Conservation (phyloP, 2,888 invertebrate genomes). For the Mesochorus sp. region DNA sequence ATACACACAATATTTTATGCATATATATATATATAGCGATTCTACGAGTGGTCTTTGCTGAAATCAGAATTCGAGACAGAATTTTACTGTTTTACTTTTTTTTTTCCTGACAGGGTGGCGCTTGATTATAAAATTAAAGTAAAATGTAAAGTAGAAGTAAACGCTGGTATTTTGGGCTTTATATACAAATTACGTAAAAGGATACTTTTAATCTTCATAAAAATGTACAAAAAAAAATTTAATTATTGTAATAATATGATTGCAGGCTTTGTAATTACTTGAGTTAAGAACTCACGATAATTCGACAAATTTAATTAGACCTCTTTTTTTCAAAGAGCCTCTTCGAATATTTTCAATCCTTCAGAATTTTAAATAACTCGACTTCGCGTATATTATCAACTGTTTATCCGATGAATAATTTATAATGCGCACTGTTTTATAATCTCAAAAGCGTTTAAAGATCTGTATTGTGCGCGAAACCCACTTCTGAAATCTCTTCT, state of each 20-base stretch:
- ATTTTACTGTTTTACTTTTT: not conserved
- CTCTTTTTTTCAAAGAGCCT: too few relatives aligned
- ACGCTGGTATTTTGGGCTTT: not conserved
- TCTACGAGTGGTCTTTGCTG: not conserved
- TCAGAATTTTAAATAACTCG: too few relatives aligned
- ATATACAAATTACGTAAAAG: not conserved
- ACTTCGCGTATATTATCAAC: too few relatives aligned
- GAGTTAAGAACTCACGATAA: too few relatives aligned
- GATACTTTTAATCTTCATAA: not conserved
- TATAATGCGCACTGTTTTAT: too few relatives aligned
- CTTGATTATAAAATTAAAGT: not conserved
- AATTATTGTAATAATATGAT: too few relatives aligned
- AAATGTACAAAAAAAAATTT: too few relatives aligned
- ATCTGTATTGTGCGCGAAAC: too few relatives aligned
- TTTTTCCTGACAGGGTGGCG: not conserved
- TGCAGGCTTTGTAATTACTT: too few relatives aligned
- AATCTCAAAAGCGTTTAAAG: constrained; percentile 11
- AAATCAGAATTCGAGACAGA: constrained; percentile 37
- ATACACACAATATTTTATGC: not conserved
- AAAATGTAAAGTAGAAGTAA: not conserved
- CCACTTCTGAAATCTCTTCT: not conserved
- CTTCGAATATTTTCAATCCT: too few relatives aligned
- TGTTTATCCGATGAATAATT: too few relatives aligned
- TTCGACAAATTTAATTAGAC: too few relatives aligned
- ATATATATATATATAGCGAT: not conserved